Conservation (phyloP, 2,888 invertebrate genomes). For the Drosophila nr. medialis region DNA sequence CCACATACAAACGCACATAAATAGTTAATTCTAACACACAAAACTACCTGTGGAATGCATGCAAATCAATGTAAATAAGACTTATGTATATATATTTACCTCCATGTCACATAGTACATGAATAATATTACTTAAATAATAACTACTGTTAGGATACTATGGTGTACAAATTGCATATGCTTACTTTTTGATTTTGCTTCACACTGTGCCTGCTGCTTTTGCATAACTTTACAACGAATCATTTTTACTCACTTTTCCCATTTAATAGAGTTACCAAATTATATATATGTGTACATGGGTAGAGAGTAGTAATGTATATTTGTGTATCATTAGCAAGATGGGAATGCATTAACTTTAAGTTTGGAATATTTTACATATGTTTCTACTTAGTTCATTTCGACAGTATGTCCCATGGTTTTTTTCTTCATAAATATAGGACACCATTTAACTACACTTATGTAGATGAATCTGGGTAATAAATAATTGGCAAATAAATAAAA, state of each 20-base stretch:
- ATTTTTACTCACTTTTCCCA: not conserved
- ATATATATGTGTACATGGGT: not conserved
- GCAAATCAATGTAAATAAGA: constrained; percentile 2
- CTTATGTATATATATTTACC: not conserved
- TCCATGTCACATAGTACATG: not conserved
- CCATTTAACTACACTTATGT: constrained; percentile 46
- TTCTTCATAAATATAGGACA: constrained; percentile 54
- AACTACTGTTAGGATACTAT: not conserved
- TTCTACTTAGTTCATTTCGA: constrained; percentile 23
- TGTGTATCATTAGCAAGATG: constrained; percentile 9
- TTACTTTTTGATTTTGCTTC: constrained; percentile 7
- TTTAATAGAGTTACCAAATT: not conserved
- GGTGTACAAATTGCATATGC: constrained; percentile 22
- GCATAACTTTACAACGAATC: not conserved
- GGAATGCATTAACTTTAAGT: constrained; percentile 15
- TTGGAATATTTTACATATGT: constrained; percentile 23
- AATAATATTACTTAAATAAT: not conserved
- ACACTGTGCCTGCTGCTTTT: constrained; percentile 18
- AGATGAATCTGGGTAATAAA: constrained; percentile 50
- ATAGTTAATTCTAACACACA: constrained; percentile 15
- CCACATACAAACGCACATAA: constrained; percentile 10
- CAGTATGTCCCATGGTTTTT: constrained; percentile 27
- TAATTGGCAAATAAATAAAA: constrained; percentile 55
- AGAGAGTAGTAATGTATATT: constrained; percentile 4
- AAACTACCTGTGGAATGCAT: constrained; percentile 26